These are phyloP conservation scores for Musca vetustissima DNA, from an alignment of 1,140 invertebrate genomes.

Conservation along the genomic window DNA sequence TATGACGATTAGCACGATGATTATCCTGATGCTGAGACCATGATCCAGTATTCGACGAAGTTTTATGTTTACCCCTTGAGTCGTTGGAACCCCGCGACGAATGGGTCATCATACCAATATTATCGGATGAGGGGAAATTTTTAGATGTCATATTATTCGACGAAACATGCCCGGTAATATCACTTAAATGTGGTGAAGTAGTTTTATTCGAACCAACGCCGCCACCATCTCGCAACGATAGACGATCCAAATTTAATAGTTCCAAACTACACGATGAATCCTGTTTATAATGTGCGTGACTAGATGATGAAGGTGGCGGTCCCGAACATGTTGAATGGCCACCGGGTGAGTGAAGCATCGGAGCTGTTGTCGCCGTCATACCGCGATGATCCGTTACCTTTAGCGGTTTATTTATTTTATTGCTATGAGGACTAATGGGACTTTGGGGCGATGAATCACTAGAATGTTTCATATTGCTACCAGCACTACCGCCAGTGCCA, in stretches of 20 bases:
- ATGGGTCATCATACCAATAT: slow-evolving; percentile 48
- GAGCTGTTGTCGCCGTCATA: not conserved
- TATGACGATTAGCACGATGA: slow-evolving; percentile 35
- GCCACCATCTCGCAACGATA: slow-evolving; percentile 37
- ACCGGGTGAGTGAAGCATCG: slow-evolving; percentile 26
- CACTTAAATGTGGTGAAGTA: slow-evolving; percentile 41
- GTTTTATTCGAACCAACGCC: slow-evolving; percentile 27
- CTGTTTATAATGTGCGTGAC: slow-evolving; percentile 37
- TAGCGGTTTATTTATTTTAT: slow-evolving; percentile 24
- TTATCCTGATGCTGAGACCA: slow-evolving; percentile 27
- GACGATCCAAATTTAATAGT: slow-evolving; percentile 42
- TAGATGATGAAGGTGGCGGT: slow-evolving; percentile 18
- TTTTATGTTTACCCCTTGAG: slow-evolving; percentile 40
- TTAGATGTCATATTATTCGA: slow-evolving; percentile 27
- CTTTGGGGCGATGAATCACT: slow-evolving; percentile 55
- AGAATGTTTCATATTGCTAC: slow-evolving; percentile 52
- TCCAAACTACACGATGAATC: slow-evolving; percentile 41
- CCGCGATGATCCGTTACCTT: slow-evolving; percentile 17
- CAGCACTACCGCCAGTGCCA: slow-evolving; percentile 44
- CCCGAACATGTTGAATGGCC: slow-evolving; percentile 25
- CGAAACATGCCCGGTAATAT: slow-evolving; percentile 14
- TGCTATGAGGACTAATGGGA: slow-evolving; percentile 48
- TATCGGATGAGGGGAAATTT: slow-evolving; percentile 38
- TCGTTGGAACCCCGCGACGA: slow-evolving; percentile 50
- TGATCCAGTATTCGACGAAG: slow-evolving; percentile 41